Percentiles rank a stretch among this genome's conserved stretches.
Conservation (phyloP, 2,888 invertebrate genomes). For the Strigamia transsilvanica region DNA sequence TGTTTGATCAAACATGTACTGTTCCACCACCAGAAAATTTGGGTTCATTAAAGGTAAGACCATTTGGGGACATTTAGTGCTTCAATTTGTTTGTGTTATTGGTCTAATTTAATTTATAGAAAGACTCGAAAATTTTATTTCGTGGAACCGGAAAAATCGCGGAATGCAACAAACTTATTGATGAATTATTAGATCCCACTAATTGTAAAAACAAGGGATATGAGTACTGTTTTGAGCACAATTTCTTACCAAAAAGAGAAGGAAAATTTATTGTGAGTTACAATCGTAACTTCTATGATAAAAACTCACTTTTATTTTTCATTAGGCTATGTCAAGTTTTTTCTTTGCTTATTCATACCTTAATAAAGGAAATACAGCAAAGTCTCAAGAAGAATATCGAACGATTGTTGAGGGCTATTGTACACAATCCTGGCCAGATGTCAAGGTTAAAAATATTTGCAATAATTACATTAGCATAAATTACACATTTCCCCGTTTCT, state of each 20-base stretch:
- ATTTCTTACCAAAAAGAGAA: constrained; percentile 10
- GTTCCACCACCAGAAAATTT: neutral
- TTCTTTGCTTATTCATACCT: neutral
- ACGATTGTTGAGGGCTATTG: neutral
- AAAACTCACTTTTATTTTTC: neutral
- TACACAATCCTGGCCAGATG: neutral
- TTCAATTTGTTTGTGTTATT: no score
- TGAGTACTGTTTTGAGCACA: constrained; percentile 2
- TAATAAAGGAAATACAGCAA: no score
- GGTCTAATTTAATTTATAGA: neutral
- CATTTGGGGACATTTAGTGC: no score
- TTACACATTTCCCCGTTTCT: neutral
- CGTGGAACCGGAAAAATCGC: neutral
- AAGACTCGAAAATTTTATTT: neutral
- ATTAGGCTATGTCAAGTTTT: constrained; percentile 43
- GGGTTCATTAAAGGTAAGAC: neutral
- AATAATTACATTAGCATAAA: neutral
- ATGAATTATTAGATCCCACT: neutral
- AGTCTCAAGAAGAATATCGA: neutral
- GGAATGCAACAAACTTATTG: neutral
- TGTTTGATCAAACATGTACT: neutral
- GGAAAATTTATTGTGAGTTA: constrained; percentile 36
- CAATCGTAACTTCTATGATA: neutral
- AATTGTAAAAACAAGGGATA: neutral
- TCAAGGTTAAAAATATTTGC: neutral